Evolutionary conservation across 2,888 invertebrate species (phyloP).

Genomic region (Cerceris rybyensis): DNA sequence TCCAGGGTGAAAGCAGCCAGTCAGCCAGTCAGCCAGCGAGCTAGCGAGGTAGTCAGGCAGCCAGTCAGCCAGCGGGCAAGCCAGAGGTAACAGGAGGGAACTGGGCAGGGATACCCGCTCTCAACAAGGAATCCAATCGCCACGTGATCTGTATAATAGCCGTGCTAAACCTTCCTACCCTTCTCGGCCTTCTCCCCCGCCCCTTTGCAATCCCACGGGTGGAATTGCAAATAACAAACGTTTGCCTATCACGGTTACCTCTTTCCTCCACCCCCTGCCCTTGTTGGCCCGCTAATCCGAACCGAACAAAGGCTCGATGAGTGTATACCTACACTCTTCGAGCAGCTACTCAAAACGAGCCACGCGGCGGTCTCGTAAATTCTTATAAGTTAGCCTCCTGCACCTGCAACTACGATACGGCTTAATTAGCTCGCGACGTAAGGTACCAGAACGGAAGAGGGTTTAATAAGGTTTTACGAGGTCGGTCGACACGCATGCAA

Average conservation of each 20-base stretch:
- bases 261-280: conserved; percentile 43
- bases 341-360: conserved; percentile 18
- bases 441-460: conserved; percentile 38
- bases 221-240: conserved; percentile 78
- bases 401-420: conserved; percentile 50
- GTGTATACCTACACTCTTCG: neutral
- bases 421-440: conserved; percentile 61
- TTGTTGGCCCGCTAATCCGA: neutral
- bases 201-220: conserved; percentile 74
- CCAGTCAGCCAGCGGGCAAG: conserved; percentile 29
- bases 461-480: conserved; percentile 58
- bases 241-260: conserved; percentile 69
- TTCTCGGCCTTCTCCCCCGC: conserved; percentile 33
- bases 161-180: conserved; percentile 74
- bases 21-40: conserved; percentile 41
- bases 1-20: too few species aligned
- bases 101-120: conserved; percentile 35
- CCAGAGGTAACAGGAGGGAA: conserved; percentile 13
- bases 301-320: conserved; percentile 43
- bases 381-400: conserved; percentile 32
- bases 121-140: conserved; percentile 80
- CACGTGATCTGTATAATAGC: conserved; percentile 80
- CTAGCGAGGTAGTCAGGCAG: conserved; percentile 45
- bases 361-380: conserved; percentile 49
- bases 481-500: conserved; percentile 55